A percentile compares a stretch with the other conserved stretches of the same genome.
Conservation (phyloP, 2,797 vertebrate genomes). For the Sebastes goodei region DNA sequence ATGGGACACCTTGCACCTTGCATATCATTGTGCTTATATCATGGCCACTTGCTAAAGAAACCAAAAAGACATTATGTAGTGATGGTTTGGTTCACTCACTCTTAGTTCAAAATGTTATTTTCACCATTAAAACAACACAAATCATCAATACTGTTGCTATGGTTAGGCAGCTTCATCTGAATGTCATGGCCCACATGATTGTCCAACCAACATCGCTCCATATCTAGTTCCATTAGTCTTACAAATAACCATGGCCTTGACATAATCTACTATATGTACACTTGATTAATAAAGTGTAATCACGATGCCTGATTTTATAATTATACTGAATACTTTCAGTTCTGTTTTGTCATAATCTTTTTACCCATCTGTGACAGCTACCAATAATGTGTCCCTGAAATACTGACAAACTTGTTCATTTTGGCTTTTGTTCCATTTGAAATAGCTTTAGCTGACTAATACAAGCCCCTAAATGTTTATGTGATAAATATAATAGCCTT, state of each 20-base stretch:
- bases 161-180: not conserved
- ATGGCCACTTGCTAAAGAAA: not conserved
- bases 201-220: not conserved
- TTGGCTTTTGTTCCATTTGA: not conserved
- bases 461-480: not conserved
- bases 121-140: not conserved
- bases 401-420: not conserved
- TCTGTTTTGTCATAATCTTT: not conserved
- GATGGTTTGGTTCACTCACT: not conserved
- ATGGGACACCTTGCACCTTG: not conserved
- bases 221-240: not conserved
- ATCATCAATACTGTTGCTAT: not conserved
- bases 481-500: not conserved
- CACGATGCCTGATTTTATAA: not conserved
- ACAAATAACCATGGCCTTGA: not conserved
- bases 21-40: not conserved
- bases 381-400: not conserved
- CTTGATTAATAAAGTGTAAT: not conserved
- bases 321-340: not conserved
- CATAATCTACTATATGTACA: not conserved
- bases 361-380: not conserved
- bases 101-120: not conserved
- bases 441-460: not conserved
- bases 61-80: not conserved
- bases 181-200: not conserved